Evolutionary conservation across 2,113 vertebrate species (phyloP).

Genomic region (Gavia stellata): DNA sequence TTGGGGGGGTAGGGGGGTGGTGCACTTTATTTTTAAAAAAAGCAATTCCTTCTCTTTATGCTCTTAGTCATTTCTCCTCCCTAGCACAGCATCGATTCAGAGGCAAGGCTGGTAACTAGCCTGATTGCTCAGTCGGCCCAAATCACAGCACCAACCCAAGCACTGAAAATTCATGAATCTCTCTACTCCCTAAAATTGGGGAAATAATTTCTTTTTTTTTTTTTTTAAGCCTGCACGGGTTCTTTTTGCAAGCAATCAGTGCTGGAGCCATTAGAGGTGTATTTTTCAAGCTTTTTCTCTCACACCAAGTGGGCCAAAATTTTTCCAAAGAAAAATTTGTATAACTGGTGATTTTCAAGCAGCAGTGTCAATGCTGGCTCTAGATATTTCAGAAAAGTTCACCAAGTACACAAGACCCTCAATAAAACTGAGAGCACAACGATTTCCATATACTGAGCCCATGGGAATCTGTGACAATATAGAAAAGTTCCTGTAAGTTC

Average conservation of each 20-base stretch:
- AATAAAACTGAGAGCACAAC: not conserved
- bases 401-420: not conserved
- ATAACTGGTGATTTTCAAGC: not conserved
- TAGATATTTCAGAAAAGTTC: not conserved
- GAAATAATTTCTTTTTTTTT: not conserved
- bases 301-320: not conserved
- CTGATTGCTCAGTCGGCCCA: not conserved
- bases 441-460: not conserved
- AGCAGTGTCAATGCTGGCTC: not conserved
- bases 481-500: not conserved
- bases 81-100: not conserved
- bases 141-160: not conserved
- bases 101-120: not conserved
- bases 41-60: not conserved
- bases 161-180: conserved; percentile 1
- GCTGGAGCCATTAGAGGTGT: not conserved
- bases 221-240: not conserved
- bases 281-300: not conserved
- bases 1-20: too few species aligned
- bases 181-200: not conserved
- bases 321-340: not conserved
- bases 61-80: not conserved
- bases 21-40: not conserved
- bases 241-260: not conserved
- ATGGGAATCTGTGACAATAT: not conserved